These are phyloP conservation scores for Fistularia tabacaria DNA, from an alignment of 2,797 vertebrate genomes.

Conservation along the genomic window DNA sequence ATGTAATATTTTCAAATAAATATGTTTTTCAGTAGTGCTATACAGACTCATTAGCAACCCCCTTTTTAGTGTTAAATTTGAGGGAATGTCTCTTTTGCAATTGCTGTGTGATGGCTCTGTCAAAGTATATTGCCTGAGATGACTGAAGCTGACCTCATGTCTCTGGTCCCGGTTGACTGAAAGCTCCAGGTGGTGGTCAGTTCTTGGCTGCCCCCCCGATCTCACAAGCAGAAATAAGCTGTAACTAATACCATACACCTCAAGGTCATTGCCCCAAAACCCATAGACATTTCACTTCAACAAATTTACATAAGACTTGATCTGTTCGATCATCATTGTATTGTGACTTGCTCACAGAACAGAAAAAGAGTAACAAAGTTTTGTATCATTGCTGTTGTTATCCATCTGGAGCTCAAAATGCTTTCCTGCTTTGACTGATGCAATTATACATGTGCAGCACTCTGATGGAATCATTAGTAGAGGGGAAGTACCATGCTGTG, in stretches of 20 bases:
- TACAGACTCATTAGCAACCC: no score
- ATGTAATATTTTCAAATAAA: not conserved
- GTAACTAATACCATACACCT: slow-evolving; percentile 13
- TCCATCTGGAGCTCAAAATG: no score
- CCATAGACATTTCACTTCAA: slow-evolving; percentile 3
- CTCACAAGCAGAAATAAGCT: slow-evolving; percentile 52
- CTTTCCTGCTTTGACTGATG: no score
- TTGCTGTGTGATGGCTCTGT: slow-evolving; percentile 16
- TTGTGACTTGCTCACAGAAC: not conserved
- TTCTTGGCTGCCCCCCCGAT: slow-evolving; percentile 21
- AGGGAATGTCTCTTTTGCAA: not conserved
- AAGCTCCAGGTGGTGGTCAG: slow-evolving; percentile 61
- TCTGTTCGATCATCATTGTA: not conserved
- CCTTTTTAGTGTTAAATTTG: no score
- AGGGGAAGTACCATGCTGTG: slow-evolving; percentile 23
- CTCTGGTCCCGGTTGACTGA: slow-evolving; percentile 52
- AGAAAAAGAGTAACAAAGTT: no score
- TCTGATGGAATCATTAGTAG: slow-evolving; percentile 17
- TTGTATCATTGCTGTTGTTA: no score
- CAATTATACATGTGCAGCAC: slow-evolving; percentile 3
- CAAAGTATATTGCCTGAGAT: slow-evolving; percentile 18
- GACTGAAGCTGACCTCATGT: slow-evolving; percentile 29
- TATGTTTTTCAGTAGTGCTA: no score
- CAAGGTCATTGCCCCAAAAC: slow-evolving; percentile 11
- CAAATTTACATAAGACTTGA: no score